A percentile compares a stretch with the other conserved stretches of the same genome.
Evolutionary conservation across 2,797 vertebrate genomes (phyloP).

Genomic region (Platyrinchus mystaceus): DNA sequence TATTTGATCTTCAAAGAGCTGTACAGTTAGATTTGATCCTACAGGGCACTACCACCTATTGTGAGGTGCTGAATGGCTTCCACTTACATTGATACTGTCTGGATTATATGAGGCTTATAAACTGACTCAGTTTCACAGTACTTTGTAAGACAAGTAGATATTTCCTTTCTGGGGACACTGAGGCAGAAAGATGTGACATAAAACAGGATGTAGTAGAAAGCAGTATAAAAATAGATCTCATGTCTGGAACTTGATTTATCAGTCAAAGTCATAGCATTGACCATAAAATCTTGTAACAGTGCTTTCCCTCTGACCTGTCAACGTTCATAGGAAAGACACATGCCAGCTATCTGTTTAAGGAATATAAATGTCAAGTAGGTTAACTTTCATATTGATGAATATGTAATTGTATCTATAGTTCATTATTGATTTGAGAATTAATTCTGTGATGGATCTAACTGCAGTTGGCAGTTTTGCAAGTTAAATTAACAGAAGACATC

Average conservation of each 20-base stretch:
- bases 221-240: not conserved
- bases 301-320: not conserved
- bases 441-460: not conserved
- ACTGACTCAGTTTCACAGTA: not conserved
- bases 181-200: not conserved
- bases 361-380: not conserved
- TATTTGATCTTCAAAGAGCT: not conserved
- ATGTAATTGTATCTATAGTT: not conserved
- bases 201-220: not conserved
- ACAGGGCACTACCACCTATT: not conserved
- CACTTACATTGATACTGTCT: not conserved
- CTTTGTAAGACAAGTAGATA: not conserved
- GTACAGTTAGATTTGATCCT: not conserved
- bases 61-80: not conserved
- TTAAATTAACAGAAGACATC: not conserved
- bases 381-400: not conserved
- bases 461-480: not conserved
- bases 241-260: not conserved
- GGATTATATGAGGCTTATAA: not conserved
- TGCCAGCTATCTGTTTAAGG: not conserved
- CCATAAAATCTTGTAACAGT: not conserved
- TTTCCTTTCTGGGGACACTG: not conserved
- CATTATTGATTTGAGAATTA: conserved; percentile 39
- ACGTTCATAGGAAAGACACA: not conserved
- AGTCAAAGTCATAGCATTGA: not conserved